phyloP scores from a whole-genome alignment of 2,888 invertebrate genomes.

The Thumatha senex region DNA sequence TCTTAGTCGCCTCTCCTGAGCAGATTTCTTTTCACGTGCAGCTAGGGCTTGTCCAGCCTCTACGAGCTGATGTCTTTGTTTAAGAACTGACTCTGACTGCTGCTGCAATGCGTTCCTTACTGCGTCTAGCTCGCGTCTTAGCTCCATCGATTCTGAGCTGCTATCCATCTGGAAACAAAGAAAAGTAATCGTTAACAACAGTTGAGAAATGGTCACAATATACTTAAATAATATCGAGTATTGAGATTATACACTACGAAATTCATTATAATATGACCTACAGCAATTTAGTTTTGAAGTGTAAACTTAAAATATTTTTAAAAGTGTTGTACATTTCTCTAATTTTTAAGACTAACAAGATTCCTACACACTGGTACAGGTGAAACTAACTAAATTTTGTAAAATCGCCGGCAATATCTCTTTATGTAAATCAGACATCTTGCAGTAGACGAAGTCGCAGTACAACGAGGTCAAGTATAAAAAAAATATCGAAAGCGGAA shows the following conservation, averaged over 20 bases:
- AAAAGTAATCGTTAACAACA: conserved; percentile 36
- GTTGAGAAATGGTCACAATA: not conserved
- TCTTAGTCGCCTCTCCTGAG: conserved; percentile 84
- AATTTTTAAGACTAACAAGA: too few species aligned
- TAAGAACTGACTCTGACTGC: conserved; percentile 84
- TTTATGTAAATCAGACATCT: conserved; percentile 25
- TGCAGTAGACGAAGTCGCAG: conserved; percentile 41
- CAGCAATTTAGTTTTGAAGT: too few species aligned
- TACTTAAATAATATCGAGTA: conserved; percentile 10
- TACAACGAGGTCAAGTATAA: conserved; percentile 34
- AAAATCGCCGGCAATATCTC: conserved; percentile 39
- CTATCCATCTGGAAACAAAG: conserved; percentile 86
- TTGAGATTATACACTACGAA: too few species aligned
- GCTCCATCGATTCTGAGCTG: conserved; percentile 83
- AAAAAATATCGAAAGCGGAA: conserved; percentile 31
- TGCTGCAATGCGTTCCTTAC: conserved; percentile 86
- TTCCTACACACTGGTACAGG: too few species aligned
- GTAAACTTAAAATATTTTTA: too few species aligned
- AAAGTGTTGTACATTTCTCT: too few species aligned
- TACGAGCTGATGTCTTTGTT: conserved; percentile 87
- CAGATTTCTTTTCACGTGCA: conserved; percentile 83
- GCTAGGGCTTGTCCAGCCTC: conserved; percentile 85
- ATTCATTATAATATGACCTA: too few species aligned
- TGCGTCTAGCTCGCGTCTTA: conserved; percentile 86
- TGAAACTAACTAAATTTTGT: too few species aligned